Evolutionary conservation across 2,797 vertebrate genomes (phyloP).

Genomic region (Enteromius unitaeniatus): DNA sequence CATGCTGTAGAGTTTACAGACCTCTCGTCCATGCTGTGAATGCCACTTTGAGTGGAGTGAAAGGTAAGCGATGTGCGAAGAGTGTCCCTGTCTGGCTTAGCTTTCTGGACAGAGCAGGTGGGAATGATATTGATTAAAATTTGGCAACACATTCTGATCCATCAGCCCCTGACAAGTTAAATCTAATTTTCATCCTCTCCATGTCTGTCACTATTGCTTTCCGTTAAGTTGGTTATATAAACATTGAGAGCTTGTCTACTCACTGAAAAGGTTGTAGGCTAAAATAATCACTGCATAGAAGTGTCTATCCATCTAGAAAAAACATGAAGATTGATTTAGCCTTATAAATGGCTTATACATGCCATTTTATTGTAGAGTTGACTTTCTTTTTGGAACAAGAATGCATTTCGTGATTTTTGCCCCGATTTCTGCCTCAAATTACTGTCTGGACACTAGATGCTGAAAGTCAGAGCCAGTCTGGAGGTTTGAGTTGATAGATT

Average conservation of each 20-base stretch:
- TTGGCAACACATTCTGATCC: conserved; percentile 44
- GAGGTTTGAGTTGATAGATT: too few relatives aligned
- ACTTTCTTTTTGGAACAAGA: neutral
- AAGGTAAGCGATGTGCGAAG: conserved; percentile 8
- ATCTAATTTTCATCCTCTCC: conserved; percentile 51
- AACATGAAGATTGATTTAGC: neutral
- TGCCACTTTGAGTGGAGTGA: conserved; percentile 16
- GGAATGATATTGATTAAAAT: conserved; percentile 55
- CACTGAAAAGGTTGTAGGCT: neutral
- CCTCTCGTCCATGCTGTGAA: neutral
- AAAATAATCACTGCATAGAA: neutral
- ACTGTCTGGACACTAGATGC: too few relatives aligned
- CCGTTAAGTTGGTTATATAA: conserved; percentile 41
- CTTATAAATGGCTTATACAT: neutral
- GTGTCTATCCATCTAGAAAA: neutral
- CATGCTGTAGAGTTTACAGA: neutral
- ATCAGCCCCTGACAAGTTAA: conserved; percentile 51
- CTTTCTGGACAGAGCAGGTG: conserved; percentile 42
- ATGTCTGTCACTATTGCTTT: conserved; percentile 37
- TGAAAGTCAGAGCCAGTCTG: too few relatives aligned
- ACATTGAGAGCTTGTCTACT: conserved; percentile 32
- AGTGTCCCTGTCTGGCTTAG: conserved; percentile 34
- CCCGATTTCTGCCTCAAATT: neutral
- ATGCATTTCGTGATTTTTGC: neutral
- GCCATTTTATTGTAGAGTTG: neutral